phyloP scores from a whole-genome alignment of 1,140 invertebrate species.

The Arion vulgaris region DNA sequence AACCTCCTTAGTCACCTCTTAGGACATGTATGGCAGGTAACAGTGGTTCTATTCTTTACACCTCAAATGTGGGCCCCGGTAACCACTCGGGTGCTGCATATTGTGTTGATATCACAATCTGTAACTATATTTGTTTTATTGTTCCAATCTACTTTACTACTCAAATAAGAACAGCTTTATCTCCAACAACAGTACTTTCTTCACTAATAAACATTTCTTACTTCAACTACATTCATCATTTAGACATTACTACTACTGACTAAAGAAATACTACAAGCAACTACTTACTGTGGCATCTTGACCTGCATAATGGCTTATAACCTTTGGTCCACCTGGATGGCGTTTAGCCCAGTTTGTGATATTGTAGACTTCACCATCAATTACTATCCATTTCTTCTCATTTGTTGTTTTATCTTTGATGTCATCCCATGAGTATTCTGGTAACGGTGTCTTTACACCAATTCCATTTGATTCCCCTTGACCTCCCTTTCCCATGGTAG shows the following conservation, averaged over 20 bases:
- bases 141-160: too few relatives aligned
- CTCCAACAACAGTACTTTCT: too few relatives aligned
- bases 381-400: conserved; percentile 68
- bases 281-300: conserved; percentile 71
- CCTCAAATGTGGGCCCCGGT: too few relatives aligned
- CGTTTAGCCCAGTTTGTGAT: conserved; percentile 67
- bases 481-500: conserved; percentile 36
- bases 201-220: too few relatives aligned
- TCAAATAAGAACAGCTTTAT: too few relatives aligned
- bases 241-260: not conserved
- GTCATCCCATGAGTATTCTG: conserved; percentile 60
- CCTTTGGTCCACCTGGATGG: conserved; percentile 68
- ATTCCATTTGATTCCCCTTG: conserved; percentile 36
- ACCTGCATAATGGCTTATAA: conserved; percentile 70
- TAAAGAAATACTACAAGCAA: not conserved
- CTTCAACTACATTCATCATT: too few relatives aligned
- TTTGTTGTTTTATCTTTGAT: conserved; percentile 57
- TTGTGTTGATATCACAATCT: too few relatives aligned
- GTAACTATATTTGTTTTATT: too few relatives aligned
- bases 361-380: conserved; percentile 70
- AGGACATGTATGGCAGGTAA: too few relatives aligned
- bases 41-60: too few relatives aligned
- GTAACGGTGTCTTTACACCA: conserved; percentile 14
- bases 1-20: too few relatives aligned
- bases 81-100: too few relatives aligned